Base-by-base conservation (phyloP, 64 coral and sea anemone species). In the Acropora yongei region DNA sequence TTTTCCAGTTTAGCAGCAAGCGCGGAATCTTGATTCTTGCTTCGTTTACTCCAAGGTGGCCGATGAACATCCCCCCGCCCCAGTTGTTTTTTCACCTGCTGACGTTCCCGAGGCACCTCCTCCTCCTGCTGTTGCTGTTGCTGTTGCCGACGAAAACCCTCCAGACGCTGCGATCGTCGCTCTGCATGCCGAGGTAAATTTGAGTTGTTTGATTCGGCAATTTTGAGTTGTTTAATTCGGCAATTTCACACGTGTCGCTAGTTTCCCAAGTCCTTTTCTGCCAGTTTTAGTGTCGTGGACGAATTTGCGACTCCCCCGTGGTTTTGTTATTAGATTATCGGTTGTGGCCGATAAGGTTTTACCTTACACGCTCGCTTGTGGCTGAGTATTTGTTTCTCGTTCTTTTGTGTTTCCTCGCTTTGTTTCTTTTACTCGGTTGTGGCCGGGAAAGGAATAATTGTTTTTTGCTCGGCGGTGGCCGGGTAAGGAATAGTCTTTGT, bases 61-160 rank as follows among this genome's bases (percentile, higher is more conserved):
- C 76, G 76, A 78, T 41, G 42, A 78, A 78, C 30, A 78, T 44
- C 76, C 16, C 0, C 44, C 76, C 14, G n/a, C 4, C 42, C 76
- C 76, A 17, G 44, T 78, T 78, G 76, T 78, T 16, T 30, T 78
- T 78, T 78, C 45, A 78, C 76, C 76, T 78, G n/a, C 44, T 44
- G 76, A 78, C 41, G 42, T 49, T 78, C 76, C 39, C 6, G 42
- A 16, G 41, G 76, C 41, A 1, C 17, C 41, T 78, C 42, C 42
- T 45, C 6, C 76, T 44, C 39, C 5, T 30, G 67, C 19, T 71
- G 67, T 14, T 71, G 67, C 19, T 71, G 67, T 4, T 71, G 16
- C 67, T 71, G 67, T 30, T 2, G 10, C 67, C 16, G 67, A 16
- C 1, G 67, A 71, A 30, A 71, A 71, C 19, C 68, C 68, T 71